Evolutionary conservation across 1,140 invertebrate genomes (phyloP), one percentile per base, ranked within the genome.

Genomic region (Uloborus diversus): DNA sequence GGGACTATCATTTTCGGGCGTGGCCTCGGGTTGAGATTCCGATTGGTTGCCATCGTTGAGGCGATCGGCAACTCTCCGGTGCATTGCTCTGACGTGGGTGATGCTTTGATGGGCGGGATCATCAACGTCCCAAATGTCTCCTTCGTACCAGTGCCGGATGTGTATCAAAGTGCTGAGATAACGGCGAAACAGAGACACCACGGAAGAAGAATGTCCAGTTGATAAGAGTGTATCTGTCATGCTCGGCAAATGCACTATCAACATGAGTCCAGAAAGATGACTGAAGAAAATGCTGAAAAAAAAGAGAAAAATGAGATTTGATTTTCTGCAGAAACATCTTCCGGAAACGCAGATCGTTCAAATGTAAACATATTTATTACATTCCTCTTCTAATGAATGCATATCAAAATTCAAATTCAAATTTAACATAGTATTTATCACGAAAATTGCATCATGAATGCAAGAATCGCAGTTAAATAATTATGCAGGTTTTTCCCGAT

Each of bases 121-220:
- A 1, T 85, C 84, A 27, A 84, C 62, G 5, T 85, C 81, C 86
- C 87, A 90, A 5, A 93, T 88, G 33, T 92, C 88, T 56, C 90
- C 86, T 14, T 89, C 86, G 82, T 93, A 94, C 94, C 94, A 96
- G 2, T 90, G 84, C 2, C 90, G 85, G 20, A 92, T 90, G 82
- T 95, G 93, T 3, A 91, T 86, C 49, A 93, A 86, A 0, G 93
- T 94, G 1, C 90, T 89, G 1, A 93, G 84, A 84, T 96, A 96
- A 82, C 95, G 89, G 75, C 89, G 90, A 85, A 94, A 94, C 0
- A 94, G 91, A 83, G 87, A 83, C 84, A 83, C 85, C 81, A 85
- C 85, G 83, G 84, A 89, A 86, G 85, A 85, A 76, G 84, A 86
- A 85, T 88, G 82, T 85, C 87, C 65, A 82, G 88, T 89, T 86